Conservation (phyloP, 2,888 invertebrate genomes). For the Sussaba pulchella region DNA sequence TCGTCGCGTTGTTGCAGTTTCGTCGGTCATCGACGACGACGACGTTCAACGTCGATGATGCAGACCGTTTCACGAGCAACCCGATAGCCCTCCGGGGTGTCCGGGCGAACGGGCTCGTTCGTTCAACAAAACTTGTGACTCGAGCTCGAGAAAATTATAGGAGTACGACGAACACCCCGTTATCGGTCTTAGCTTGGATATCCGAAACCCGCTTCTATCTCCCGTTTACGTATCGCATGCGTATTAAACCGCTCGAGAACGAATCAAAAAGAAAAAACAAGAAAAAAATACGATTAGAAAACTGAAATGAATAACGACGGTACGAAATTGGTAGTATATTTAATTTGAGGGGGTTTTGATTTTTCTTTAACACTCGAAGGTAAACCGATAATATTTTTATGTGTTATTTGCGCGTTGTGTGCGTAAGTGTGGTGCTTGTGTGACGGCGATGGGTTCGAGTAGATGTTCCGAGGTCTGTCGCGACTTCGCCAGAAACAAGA, state of each 20-base stretch:
- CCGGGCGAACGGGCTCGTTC: slow-evolving; percentile 22
- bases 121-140: slow-evolving; percentile 46
- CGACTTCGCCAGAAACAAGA: slow-evolving; percentile 57
- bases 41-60: too few relatives aligned
- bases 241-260: neutral
- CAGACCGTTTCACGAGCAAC: too few relatives aligned
- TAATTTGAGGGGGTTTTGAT: too few relatives aligned
- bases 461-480: slow-evolving; percentile 33
- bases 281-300: too few relatives aligned
- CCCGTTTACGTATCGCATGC: slow-evolving; percentile 5
- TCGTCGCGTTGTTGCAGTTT: neutral
- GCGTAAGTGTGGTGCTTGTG: neutral
- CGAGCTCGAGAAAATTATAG: slow-evolving; percentile 25
- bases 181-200: slow-evolving; percentile 50
- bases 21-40: neutral
- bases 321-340: too few relatives aligned
- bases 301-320: too few relatives aligned
- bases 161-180: slow-evolving; percentile 25
- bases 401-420: slow-evolving; percentile 13
- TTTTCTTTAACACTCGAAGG: slow-evolving; percentile 36
- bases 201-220: slow-evolving; percentile 16
- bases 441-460: slow-evolving; percentile 3
- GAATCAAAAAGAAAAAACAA: neutral
- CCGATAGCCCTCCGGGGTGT: too few relatives aligned
- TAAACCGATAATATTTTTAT: slow-evolving; percentile 25